These are phyloP conservation scores for Rhodophaea formosa DNA, from an alignment of 2,888 invertebrate genomes.

Conservation along the genomic window DNA sequence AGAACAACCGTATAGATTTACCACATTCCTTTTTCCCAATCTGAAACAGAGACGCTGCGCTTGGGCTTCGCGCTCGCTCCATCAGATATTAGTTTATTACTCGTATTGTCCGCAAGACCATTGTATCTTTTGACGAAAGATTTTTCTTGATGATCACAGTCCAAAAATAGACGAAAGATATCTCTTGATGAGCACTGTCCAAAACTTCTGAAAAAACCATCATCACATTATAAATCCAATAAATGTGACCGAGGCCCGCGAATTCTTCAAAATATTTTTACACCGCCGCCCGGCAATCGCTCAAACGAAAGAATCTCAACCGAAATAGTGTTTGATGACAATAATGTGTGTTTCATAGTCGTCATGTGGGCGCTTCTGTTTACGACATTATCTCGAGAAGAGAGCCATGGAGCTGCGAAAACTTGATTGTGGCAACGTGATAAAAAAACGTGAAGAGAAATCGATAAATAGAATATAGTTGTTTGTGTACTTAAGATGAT, in stretches of 20 bases:
- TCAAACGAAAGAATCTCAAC: constrained; percentile 42
- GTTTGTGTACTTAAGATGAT: no score
- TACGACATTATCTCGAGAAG: constrained; percentile 30
- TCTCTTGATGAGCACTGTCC: neutral
- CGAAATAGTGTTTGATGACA: constrained; percentile 47
- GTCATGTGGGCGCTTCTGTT: constrained; percentile 12
- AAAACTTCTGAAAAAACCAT: neutral
- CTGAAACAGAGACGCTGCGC: no score
- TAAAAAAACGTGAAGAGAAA: no score
- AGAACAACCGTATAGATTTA: no score
- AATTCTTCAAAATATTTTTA: constrained; percentile 28
- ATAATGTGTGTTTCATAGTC: constrained; percentile 66
- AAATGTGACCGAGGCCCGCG: constrained; percentile 37
- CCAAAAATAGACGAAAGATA: no score
- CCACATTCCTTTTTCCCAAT: no score
- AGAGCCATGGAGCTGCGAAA: constrained; percentile 63
- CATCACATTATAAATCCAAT: neutral
- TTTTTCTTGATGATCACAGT: no score
- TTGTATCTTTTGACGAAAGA: no score
- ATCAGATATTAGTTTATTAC: no score
- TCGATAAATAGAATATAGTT: no score
- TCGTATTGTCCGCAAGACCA: no score
- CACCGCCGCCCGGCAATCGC: constrained; percentile 47
- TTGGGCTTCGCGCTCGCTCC: no score
- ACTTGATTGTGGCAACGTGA: constrained; percentile 23